A percentile compares a stretch with the other conserved stretches of the same genome.
Evolutionary conservation across 1,140 invertebrate genomes (phyloP).

Genomic region (Drosophila lacertosa): DNA sequence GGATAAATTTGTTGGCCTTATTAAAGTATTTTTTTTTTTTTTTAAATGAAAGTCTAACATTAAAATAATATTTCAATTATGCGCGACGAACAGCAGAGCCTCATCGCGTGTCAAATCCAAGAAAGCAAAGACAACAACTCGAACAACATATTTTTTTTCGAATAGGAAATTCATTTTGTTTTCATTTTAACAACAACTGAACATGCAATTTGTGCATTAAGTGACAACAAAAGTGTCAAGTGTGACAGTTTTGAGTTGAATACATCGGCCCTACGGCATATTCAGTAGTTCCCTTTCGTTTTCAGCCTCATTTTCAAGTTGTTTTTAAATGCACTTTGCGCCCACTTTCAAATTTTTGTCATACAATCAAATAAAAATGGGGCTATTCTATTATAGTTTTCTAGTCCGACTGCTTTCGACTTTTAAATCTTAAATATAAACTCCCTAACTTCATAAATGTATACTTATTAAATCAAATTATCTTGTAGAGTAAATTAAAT

Average conservation of each 20-base stretch:
- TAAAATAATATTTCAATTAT: conserved; percentile 64
- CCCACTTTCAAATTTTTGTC: neutral
- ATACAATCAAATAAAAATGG: neutral
- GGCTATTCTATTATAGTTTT: neutral
- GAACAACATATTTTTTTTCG: conserved; percentile 30
- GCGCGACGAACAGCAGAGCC: conserved; percentile 33
- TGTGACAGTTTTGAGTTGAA: conserved; percentile 53
- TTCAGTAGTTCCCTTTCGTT: conserved; percentile 32
- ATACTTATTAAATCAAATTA: too few species aligned
- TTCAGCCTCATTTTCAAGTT: conserved; percentile 16
- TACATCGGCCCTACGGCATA: neutral
- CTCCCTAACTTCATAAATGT: too few species aligned
- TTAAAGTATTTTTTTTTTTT: conserved; percentile 18
- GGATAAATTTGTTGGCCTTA: conserved; percentile 47
- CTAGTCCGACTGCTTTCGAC: neutral
- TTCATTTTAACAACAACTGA: conserved; percentile 55
- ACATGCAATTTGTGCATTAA: conserved; percentile 80
- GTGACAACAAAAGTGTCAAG: conserved; percentile 68
- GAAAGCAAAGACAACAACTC: conserved; percentile 20
- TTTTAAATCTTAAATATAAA: too few species aligned
- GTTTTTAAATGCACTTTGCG: conserved; percentile 15
- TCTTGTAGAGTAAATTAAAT: too few species aligned
- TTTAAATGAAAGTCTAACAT: conserved; percentile 69
- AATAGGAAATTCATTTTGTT: conserved; percentile 66
- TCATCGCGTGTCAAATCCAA: conserved; percentile 58